Evolutionary conservation across 1,140 invertebrate species (phyloP).

Genomic region (Sitophilus oryzae): DNA sequence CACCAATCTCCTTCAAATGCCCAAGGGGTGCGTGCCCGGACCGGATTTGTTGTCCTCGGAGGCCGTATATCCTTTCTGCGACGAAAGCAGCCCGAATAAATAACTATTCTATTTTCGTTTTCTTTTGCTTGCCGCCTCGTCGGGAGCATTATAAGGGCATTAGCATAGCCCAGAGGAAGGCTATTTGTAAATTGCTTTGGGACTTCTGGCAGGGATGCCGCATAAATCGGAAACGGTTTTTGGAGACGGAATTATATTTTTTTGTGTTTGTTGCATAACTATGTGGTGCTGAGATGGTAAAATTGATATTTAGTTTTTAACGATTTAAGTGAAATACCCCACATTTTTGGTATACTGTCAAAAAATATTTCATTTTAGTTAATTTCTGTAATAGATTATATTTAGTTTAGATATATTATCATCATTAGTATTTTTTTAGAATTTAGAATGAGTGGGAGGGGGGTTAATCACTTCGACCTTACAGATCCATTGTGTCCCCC

Average conservation of each 20-base stretch:
- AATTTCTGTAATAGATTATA: no score
- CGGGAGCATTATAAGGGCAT: constrained; percentile 22
- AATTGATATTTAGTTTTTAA: no score
- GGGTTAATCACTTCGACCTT: no score
- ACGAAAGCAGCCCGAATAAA: constrained; percentile 23
- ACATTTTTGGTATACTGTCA: no score
- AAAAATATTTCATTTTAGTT: no score
- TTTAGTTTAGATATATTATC: no score
- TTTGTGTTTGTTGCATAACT: neutral
- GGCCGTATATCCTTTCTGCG: constrained; percentile 25
- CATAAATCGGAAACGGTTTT: constrained; percentile 17
- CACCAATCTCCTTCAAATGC: constrained; percentile 26
- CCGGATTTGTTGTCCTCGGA: constrained; percentile 27
- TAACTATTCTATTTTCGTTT: constrained; percentile 28
- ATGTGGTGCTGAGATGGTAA: no score
- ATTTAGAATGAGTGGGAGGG: no score
- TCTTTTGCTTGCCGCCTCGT: constrained; percentile 13
- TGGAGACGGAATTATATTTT: neutral
- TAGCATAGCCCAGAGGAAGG: constrained; percentile 25
- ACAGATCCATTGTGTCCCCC: no score
- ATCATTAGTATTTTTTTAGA: no score
- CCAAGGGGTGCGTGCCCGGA: constrained; percentile 25
- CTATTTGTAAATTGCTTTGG: constrained; percentile 26
- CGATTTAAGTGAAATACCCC: no score
- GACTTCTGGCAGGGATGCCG: constrained; percentile 11